phyloP scores from a whole-genome alignment of 2,113 vertebrate genomes.

The Dicerorhinus sumatrensis region DNA sequence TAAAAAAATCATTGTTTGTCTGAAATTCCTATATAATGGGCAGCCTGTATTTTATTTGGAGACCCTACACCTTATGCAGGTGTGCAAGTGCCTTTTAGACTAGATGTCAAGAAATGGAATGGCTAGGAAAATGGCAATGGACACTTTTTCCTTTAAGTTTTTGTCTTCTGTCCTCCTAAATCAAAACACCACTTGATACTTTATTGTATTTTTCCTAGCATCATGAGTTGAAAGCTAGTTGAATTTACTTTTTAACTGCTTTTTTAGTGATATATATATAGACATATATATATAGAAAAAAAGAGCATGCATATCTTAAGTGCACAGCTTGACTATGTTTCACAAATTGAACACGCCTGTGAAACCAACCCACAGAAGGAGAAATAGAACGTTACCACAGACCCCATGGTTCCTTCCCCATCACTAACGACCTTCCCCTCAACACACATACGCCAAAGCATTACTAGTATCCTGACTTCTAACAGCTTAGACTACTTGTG shows the following conservation, averaged over 20 bases:
- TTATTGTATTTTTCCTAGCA: not conserved
- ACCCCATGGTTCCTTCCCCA: fast-evolving
- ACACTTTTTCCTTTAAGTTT: not conserved
- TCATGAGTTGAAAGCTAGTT: not conserved
- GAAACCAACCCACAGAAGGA: not conserved
- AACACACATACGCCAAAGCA: fast-evolving
- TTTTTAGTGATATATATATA: not conserved
- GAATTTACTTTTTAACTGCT: not conserved
- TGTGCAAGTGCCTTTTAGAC: not conserved
- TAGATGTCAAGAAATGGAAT: not conserved
- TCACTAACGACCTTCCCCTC: fast-evolving
- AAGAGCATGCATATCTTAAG: not conserved
- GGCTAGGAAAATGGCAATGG: not conserved
- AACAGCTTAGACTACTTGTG: not conserved
- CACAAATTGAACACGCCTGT: not conserved
- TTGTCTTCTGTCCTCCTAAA: not conserved
- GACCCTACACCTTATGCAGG: not conserved
- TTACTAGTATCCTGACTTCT: not conserved
- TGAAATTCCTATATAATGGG: not conserved
- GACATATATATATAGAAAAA: not conserved
- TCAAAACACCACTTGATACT: not conserved
- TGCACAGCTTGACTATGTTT: not conserved
- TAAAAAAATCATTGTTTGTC: not conserved
- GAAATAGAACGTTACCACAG: not conserved
- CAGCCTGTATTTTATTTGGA: not conserved